Base-by-base conservation (phyloP, 2,888 invertebrate genomes). In the Mythimna albipuncta region DNA sequence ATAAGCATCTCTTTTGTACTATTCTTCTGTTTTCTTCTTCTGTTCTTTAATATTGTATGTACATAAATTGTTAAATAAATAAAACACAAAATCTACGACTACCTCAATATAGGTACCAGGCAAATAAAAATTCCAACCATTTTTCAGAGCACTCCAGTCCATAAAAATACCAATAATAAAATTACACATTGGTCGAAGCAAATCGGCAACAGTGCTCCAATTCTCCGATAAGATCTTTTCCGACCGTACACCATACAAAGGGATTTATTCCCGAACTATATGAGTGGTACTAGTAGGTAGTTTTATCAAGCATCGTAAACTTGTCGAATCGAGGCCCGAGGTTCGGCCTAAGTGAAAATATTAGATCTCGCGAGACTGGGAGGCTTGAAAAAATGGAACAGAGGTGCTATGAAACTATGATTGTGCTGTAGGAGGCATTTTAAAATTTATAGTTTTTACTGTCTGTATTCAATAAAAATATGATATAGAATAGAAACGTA, bases 311-410 rank as follows among this genome's bases (percentile, higher is more conserved):
- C 67, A 64, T 87, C 91, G 85, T 91, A 91, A 91, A 92, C 72
- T 88, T 87, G 87, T 84, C 79, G 79, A 84, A 87, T 81, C 77
- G 86, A 75, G 81, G 79, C 79, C 81, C 86, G 86, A 88, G 89
- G 88, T 89, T 88, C 83, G 84, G 85, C 81, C 84, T 86, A 87
- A 89, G 90, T 89, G 89, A 91, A 91, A 91, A 91, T 90, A 91
- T 89, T 87, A 86, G 85, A 85, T 87, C 89, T 88, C 88, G 50
- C 47, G 83, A 85, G 86, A 85, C 83, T 64, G 71, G 65, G 72
- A 67, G 55, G 72, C 72, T 84, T 77, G 85, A 83, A 88, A 82
- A 88, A 87, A 85, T 65, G 21, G 35, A 26, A 52, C 52, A 2
- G 4, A 9, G 54, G 57, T 66, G 52, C 57, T 62, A 73, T 79